phyloP scores from a whole-genome alignment of 2,113 vertebrate species.

The Castor canadensis region DNA sequence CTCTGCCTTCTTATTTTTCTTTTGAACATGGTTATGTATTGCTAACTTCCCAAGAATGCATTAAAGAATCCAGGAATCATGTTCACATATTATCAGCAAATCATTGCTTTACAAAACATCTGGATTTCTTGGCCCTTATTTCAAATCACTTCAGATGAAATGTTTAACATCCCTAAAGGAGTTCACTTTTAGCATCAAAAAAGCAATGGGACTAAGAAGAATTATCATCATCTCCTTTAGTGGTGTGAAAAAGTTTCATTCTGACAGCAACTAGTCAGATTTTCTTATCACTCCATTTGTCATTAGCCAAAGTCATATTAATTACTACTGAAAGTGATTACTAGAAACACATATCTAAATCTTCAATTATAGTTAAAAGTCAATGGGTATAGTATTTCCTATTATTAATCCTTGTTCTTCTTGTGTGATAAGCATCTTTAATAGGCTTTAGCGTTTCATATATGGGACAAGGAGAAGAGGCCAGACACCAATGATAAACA shows the following conservation, averaged over 20 bases:
- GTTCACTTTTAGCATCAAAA: background rate
- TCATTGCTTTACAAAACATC: background rate
- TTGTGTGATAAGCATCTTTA: background rate
- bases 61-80: background rate
- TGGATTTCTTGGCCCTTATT: background rate
- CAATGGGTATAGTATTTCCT: background rate
- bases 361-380: background rate
- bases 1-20: background rate
- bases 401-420: background rate
- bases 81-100: background rate
- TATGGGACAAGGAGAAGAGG: background rate
- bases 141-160: background rate
- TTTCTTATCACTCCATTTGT: background rate
- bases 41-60: background rate
- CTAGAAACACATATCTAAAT: background rate
- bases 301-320: background rate
- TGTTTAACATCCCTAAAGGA: background rate
- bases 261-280: background rate
- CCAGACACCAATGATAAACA: background rate
- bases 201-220: background rate
- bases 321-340: background rate
- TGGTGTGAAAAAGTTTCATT: background rate
- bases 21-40: background rate
- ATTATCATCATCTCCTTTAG: background rate
- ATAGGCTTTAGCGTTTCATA: background rate